Evolutionary conservation across 2,888 invertebrate genomes (phyloP), one percentile per base, ranked within the genome.

Genomic region (Seira ritae): DNA sequence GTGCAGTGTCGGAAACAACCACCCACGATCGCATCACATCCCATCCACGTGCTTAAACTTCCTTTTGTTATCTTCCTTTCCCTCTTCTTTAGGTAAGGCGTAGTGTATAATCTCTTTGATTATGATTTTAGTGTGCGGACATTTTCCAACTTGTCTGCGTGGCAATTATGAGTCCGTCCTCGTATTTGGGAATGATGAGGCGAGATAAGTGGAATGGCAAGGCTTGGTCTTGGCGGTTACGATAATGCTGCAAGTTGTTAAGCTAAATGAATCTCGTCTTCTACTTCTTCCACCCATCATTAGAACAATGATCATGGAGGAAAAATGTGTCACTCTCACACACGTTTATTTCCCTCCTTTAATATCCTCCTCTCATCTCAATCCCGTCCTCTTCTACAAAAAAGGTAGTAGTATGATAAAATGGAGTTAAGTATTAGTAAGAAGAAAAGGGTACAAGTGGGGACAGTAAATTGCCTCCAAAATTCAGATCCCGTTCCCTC

Each of bases 251-350:
- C 60, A n/a, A 60, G 60, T 60, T 10, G 60, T 60, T 60, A 17
- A 60, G 60, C 60, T 60, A n/a, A 60, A n/a, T 60, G 60, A 60
- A n/a, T 17, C n/a, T 60, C 17, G 60, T n/a, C 60, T 60, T 60
- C 60, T n/a, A 15, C 60, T 12, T 60, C 60, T 15, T 60, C 60
- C 60, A 42, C 15, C 8, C 60, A 42, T 42, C 42, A 60, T 60
- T n/a, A 60, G 8, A 10, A n/a, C 12, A n/a, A 60, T 60, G 60
- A 60, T 60, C 60, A 60, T 60, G 60, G 17, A n/a, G n/a, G n/a
- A n/a, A n/a, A n/a, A n/a, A 60, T 10, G 60, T 60, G 17, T 60
- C 60, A 60, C 60, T 60, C 60, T 60, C 17, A 10, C 12, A 60
- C 17, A 3, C 60, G 60, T 60, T n/a, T 60, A 60, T 60, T 60